Evolutionary conservation across 2,888 invertebrate species (phyloP), one percentile per base, ranked within the genome.

Genomic region (Lapara coniferarum): DNA sequence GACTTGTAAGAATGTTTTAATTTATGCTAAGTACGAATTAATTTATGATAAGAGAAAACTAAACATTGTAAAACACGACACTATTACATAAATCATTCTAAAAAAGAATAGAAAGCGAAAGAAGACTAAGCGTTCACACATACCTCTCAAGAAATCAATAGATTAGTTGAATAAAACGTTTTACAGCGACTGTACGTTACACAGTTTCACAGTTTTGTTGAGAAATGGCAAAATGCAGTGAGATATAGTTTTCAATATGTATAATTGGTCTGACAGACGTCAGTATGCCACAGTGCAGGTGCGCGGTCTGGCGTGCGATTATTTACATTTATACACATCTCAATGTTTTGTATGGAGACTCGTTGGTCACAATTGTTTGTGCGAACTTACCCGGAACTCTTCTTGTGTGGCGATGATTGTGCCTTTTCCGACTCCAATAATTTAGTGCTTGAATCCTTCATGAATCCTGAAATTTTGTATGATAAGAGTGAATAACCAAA

Each of bases 381-480:
- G 66, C 59, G 19, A 66, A 71, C 91, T 87, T 86, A 93, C 93
- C 93, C 93, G 68, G 93, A 93, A 77, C 89, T 83, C 81, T 93
- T 93, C 82, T 93, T 93, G 81, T 92, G 89, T 66, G 92, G 92
- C 46, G 90, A 89, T 3, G 92, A 86, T 69, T 92, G 91, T 67
- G 90, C 78, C 76, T 93, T 93, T 79, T 93, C 93, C 0, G 92
- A 92, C 73, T 93, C 92, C 81, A 93, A 78, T 75, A 93, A 81
- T 79, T 92, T 93, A 76, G 88, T 84, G 83, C 89, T 92, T 71
- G 93, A 90, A 82, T 93, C 92, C 82, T 93, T 93, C 87, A 91
- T 91, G 81, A 90, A 88, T 79, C 92, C 93, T 92, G 80, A 52
- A 80, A 59, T 46, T n/a, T 59, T 53, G 5, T 52, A 56, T 16